Evolutionary conservation across 2,888 invertebrate species (phyloP), one percentile per base, ranked within the genome.

Genomic region (Habrosyne pyritoides): DNA sequence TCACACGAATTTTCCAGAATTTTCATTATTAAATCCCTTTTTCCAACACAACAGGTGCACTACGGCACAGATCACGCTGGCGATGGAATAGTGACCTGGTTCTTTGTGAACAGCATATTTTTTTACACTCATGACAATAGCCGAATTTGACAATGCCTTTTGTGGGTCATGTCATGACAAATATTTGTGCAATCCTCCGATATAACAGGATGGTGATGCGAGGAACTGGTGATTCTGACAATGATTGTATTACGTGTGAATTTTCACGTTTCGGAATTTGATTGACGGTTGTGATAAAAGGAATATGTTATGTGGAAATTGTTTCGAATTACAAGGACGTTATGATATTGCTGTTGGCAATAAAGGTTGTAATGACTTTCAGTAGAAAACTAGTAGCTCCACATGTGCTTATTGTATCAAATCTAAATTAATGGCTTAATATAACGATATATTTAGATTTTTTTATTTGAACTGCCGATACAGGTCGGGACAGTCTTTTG

Each of bases 71-170:
- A 42, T 42, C 42, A 42, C 8, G 8, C 18, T 42, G 8, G n/a
- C 33, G 3, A 42, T 42, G 42, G 18, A 42, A 42, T 42, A 53
- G 48, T 56, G 55, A 56, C 55, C 55, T 53, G 53, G 48, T 56
- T 56, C 42, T 46, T 49, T 52, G 52, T 52, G 30, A 28, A 22
- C n/a, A 30, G n/a, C 6, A 22, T 12, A 48, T 52, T 55, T 52
- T 52, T 18, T 46, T 42, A 42, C 47, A 42, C 42, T 8, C 7
- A 49, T 49, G 50, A 50, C 50, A 50, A 50, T 28, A 21, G 50
- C 28, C 30, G 18, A 28, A 10, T 50, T 50, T 18, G 50, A 50
- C 50, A 50, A 50, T 50, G 42, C 42, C 42, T 18, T 42, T 42
- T 42, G 42, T 42, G 42, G 42, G 42, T 42, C 42, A 42, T 42